Evolutionary conservation across 2,888 invertebrate genomes (phyloP).

Genomic region (Caenorhabditis virilis): DNA sequence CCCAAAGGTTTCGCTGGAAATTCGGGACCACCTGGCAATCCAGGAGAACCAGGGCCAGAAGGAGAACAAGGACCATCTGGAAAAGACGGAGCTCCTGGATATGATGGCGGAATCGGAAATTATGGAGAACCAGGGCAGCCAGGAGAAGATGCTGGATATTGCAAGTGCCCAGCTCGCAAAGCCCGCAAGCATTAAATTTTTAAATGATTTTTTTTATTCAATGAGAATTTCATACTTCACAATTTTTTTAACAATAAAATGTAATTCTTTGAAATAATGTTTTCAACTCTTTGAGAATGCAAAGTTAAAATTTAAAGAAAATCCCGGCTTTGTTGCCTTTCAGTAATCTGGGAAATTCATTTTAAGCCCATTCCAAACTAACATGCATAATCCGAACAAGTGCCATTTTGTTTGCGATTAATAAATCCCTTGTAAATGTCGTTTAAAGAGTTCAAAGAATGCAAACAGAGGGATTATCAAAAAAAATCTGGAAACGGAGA

Average conservation of each 20-base stretch:
- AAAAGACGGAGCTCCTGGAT: conserved; percentile 68
- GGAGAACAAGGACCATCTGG: conserved; percentile 74
- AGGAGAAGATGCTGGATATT: conserved; percentile 60
- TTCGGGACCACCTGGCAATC: conserved; percentile 73
- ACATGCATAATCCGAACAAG: neutral
- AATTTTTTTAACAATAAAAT: neutral
- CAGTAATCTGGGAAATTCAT: neutral
- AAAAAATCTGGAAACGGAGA: too few species aligned
- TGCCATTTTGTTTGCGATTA: neutral
- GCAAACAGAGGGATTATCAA: too few species aligned
- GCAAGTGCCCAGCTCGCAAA: conserved; percentile 47
- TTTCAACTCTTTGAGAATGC: too few species aligned
- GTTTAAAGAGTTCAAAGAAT: too few species aligned
- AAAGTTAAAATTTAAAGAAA: too few species aligned
- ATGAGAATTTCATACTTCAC: neutral
- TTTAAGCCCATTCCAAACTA: neutral
- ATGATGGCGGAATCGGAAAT: conserved; percentile 62
- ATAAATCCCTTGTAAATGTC: too few species aligned
- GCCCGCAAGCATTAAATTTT: conserved; percentile 26
- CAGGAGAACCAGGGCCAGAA: conserved; percentile 74
- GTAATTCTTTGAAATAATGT: too few species aligned
- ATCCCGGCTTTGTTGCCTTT: too few species aligned
- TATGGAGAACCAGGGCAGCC: conserved; percentile 69
- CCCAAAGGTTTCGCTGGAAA: conserved; percentile 46
- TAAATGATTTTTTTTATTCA: neutral